Base-by-base conservation (phyloP, 2,888 invertebrate species). In the Mantis religiosa region DNA sequence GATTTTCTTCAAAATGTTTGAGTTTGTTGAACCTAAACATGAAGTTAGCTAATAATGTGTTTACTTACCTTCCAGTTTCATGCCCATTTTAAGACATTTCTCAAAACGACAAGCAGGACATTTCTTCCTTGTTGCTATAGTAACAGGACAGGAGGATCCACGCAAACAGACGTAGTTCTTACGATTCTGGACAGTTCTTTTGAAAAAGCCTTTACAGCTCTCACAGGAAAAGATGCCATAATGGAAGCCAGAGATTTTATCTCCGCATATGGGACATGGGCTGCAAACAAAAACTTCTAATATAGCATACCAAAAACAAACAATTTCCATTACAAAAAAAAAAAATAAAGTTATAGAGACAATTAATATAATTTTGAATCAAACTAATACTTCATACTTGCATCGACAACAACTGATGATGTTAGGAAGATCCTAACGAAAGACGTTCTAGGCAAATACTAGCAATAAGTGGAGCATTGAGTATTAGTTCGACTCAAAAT, bases 221-320 rank as follows among this genome's bases (percentile, higher is more conserved):
- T 99, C 99, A 94, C 99, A 99, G 20, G 98, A 98, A 94, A 98
- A 99, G 91, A 99, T 99, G 20, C 99, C 99, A 93, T 99, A 99
- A 93, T 99, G 99, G 94, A 99, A 99, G 47, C 99, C 98, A 91
- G 98, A 98, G 92, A 98, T 98, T 93, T 98, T 98, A 93, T 98
- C 98, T 4, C 98, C 98, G 93, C 98, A 98, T 89, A 98, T 98
- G 25, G 98, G 98, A 92, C 98, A 98, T 0, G 98, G 98, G 91
- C 98, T 98, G 93, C 9, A 93, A 71, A 20, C 20, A 71, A 71
- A 20, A 71, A 71, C 54, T 1, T 9, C 41, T 41, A 34, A n/a
- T n/a, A n/a, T n/a, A n/a, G n/a, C n/a, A n/a, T n/a, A n/a, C n/a
- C n/a, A n/a, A n/a, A n/a, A n/a, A 7, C 34, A 34, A 34, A 3